A percentile compares a stretch with the other conserved stretches of the same genome.
These are phyloP conservation scores for Dynastes maya DNA, from an alignment of 2,888 invertebrate genomes.

Conservation along the genomic window DNA sequence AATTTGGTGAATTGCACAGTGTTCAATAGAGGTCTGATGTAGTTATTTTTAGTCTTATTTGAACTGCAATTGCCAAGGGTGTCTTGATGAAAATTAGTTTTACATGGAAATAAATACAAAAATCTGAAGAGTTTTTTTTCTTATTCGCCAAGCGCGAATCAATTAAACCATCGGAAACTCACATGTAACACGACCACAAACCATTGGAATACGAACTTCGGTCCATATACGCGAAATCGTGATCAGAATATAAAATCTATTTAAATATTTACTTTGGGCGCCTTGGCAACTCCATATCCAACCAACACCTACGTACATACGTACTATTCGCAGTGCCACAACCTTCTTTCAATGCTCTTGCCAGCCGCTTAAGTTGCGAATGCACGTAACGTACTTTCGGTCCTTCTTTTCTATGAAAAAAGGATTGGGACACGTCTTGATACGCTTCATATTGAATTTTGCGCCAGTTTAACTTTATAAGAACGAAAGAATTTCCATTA, in stretches of 20 bases:
- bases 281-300: conserved; percentile 26
- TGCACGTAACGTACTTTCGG: conserved; percentile 40
- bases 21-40: too few species aligned
- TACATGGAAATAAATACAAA: too few species aligned
- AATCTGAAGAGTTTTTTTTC: too few species aligned
- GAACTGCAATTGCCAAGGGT: too few species aligned
- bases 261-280: conserved; percentile 46
- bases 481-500: conserved; percentile 14
- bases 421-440: conserved; percentile 22
- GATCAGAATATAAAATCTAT: conserved; percentile 25
- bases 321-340: not conserved
- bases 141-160: too few species aligned
- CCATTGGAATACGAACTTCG: too few species aligned
- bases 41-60: too few species aligned
- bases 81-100: too few species aligned
- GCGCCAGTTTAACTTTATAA: conserved; percentile 48
- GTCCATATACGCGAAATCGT: not conserved
- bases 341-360: conserved; percentile 11
- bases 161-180: too few species aligned
- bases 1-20: too few species aligned
- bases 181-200: not conserved
- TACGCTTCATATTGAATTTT: conserved; percentile 47
- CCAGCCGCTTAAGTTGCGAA: conserved; percentile 47
- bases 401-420: conserved; percentile 25
- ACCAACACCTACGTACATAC: not conserved